A percentile compares a stretch with the other conserved stretches of the same genome.
Conservation (phyloP, 2,113 vertebrate genomes). For the Marmota monax region DNA sequence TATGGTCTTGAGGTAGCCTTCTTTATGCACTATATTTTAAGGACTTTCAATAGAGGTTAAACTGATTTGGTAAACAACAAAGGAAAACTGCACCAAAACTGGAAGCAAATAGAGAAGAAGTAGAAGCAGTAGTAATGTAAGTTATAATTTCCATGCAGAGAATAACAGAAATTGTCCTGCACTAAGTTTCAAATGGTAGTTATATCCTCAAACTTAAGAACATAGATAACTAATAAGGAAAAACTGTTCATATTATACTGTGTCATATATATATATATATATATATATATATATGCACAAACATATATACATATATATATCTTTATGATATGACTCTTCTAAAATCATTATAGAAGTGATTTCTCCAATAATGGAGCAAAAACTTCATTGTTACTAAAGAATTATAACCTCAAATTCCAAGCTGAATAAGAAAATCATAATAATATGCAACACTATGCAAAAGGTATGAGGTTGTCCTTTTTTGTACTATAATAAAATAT, state of each 20-base stretch:
- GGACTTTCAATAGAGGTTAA: not conserved
- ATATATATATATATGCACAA: not conserved
- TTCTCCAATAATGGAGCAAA: slow-evolving; percentile 25
- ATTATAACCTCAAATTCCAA: slow-evolving; percentile 18
- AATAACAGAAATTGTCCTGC: not conserved
- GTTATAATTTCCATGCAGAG: not conserved
- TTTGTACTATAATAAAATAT: slow-evolving; percentile 32
- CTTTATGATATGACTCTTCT: not conserved
- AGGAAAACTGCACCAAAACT: not conserved
- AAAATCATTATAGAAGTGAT: not conserved
- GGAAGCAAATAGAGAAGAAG: not conserved
- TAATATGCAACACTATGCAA: not conserved
- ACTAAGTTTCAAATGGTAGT: not conserved
- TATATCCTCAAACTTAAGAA: not conserved
- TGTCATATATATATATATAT: not conserved
- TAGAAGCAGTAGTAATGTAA: fast-evolving
- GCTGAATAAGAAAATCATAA: slow-evolving; percentile 47
- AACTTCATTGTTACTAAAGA: slow-evolving; percentile 58
- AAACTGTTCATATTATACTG: not conserved
- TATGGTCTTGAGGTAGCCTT: not conserved
- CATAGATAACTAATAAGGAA: not conserved
- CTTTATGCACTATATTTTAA: not conserved
- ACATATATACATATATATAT: not conserved
- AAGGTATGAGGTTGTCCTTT: not conserved
- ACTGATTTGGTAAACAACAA: not conserved